phyloP scores from a whole-genome alignment of 2,888 invertebrate genomes.

The Hirtodrosophila alboralis region DNA sequence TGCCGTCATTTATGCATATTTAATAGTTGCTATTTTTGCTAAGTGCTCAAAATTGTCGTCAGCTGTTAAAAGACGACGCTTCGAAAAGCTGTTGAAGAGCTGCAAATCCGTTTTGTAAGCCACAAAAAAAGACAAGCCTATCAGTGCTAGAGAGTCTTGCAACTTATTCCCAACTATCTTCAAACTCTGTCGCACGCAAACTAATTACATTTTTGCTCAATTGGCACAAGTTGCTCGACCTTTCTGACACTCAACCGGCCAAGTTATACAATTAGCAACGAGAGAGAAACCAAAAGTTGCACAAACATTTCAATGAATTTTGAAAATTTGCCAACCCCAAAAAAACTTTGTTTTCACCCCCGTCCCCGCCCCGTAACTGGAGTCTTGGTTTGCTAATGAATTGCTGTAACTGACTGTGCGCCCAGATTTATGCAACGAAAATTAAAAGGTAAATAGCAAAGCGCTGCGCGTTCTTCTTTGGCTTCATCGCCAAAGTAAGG shows the following conservation, averaged over 20 bases:
- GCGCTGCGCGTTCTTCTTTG: conserved; percentile 15
- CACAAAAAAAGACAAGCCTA: too few species aligned
- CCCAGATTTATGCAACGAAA: conserved; percentile 71
- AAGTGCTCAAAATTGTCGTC: conserved; percentile 74
- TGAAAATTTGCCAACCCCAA: conserved; percentile 57
- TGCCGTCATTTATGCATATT: conserved; percentile 74
- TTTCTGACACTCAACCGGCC: conserved; percentile 46
- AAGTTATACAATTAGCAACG: conserved; percentile 71
- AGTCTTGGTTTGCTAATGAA: too few species aligned
- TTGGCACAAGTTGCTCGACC: conserved; percentile 61
- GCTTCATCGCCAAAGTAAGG: conserved; percentile 29
- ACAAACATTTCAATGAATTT: conserved; percentile 75
- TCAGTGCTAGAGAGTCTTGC: too few species aligned
- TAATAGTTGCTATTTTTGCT: conserved; percentile 80
- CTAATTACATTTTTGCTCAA: conserved; percentile 74
- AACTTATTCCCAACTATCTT: background rate
- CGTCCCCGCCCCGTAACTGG: background rate
- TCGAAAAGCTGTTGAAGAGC: conserved; percentile 29
- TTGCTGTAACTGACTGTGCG: conserved; percentile 55
- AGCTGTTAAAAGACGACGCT: conserved; percentile 23
- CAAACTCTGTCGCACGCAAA: conserved; percentile 31
- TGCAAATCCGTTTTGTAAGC: conserved; percentile 41
- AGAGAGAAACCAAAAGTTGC: conserved; percentile 56
- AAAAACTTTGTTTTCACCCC: conserved; percentile 48
- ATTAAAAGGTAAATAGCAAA: conserved; percentile 74